A percentile compares a stretch with the other conserved stretches of the same genome.
Evolutionary conservation across 1,140 invertebrate genomes (phyloP).

Genomic region (Drosophila littoralis): DNA sequence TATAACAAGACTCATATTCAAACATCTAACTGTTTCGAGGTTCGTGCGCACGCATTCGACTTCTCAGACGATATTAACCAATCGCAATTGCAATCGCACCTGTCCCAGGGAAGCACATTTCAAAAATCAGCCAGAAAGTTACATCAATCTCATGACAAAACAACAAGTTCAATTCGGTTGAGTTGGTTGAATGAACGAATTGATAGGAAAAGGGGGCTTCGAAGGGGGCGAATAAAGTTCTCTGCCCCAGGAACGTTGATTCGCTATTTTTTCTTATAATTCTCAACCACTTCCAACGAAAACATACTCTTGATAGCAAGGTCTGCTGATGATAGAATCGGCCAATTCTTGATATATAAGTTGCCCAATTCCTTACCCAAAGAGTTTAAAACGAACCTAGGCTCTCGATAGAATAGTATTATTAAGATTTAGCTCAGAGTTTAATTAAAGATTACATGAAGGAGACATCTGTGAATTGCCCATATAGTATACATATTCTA

Average conservation of each 20-base stretch:
- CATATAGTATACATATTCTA: no score
- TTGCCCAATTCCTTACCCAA: no score
- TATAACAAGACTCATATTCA: constrained; percentile 6
- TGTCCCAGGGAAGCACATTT: constrained; percentile 16
- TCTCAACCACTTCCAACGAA: neutral
- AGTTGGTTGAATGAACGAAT: neutral
- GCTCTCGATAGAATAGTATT: no score
- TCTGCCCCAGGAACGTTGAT: no score
- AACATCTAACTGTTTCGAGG: constrained; percentile 35
- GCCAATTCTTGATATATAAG: no score
- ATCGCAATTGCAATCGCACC: neutral
- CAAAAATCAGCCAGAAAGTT: neutral
- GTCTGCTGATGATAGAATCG: no score
- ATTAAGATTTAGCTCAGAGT: no score
- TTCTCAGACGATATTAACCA: constrained; percentile 12
- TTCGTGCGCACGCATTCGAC: constrained; percentile 34
- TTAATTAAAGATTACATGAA: no score
- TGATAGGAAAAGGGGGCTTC: neutral
- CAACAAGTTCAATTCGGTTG: neutral
- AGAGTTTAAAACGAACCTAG: no score
- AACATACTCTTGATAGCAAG: neutral
- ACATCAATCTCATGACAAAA: neutral
- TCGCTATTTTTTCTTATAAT: neutral
- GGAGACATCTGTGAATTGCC: no score
- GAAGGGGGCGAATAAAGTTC: no score